phyloP scores from a whole-genome alignment of 2,888 invertebrate genomes.

The Tanypteryx hageni region DNA sequence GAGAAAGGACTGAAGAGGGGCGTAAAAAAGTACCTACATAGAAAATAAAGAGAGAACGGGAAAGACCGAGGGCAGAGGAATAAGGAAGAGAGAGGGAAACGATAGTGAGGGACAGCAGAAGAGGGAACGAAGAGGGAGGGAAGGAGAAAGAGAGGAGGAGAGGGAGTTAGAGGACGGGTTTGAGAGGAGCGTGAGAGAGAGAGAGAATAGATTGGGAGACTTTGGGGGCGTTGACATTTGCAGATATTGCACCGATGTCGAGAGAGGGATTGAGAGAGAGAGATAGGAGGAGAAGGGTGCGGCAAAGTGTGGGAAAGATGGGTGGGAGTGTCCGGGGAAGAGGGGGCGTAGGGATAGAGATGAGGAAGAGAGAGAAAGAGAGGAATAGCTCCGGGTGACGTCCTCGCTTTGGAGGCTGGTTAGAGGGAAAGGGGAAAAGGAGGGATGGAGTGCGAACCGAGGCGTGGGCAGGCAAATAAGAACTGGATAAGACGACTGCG shows the following conservation, averaged over 20 bases:
- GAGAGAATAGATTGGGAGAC: not conserved
- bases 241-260: constrained; percentile 61
- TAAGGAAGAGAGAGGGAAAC: not conserved
- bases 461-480: constrained; percentile 26
- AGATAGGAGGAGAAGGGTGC: not conserved
- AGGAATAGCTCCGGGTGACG: not conserved
- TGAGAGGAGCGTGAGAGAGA: not conserved
- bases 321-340: too few species aligned
- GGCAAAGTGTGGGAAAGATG: not conserved
- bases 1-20: too few species aligned
- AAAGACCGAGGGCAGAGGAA: not conserved
- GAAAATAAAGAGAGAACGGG: too few species aligned
- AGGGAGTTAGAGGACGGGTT: not conserved
- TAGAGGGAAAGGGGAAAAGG: too few species aligned
- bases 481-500: not conserved
- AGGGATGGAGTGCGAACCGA: not conserved
- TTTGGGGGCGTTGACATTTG: constrained; percentile 56
- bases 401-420: not conserved
- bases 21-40: too few species aligned
- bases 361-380: not conserved
- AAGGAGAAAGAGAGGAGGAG: not conserved
- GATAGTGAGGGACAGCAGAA: not conserved
- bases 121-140: not conserved
- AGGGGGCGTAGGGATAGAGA: not conserved
- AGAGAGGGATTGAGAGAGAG: not conserved